phyloP scores from a whole-genome alignment of 2,888 invertebrate genomes.

The Conus canariensis region DNA sequence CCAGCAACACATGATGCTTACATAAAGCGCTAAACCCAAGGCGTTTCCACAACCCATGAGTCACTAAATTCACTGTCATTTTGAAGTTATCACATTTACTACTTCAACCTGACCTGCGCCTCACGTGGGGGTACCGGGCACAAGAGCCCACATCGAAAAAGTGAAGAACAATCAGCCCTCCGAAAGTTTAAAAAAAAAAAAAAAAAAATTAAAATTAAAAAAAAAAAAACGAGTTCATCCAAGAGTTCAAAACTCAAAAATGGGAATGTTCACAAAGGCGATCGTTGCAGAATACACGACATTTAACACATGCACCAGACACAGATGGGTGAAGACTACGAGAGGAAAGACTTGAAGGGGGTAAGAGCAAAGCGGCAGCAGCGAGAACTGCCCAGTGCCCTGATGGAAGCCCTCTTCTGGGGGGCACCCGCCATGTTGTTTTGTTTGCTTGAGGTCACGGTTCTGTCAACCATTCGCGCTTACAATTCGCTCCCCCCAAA shows the following conservation, averaged over 20 bases:
- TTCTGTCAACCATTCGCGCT: slow-evolving; percentile 43
- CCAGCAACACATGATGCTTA: background rate
- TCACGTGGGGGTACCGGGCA: slow-evolving; percentile 10
- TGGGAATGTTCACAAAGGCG: background rate
- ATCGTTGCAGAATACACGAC: background rate
- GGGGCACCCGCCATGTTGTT: slow-evolving; percentile 57
- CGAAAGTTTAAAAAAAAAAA: too few relatives aligned
- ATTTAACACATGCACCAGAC: background rate
- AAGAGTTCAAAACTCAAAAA: slow-evolving; percentile 26
- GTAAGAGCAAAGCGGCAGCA: slow-evolving; percentile 25
- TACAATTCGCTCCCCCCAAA: slow-evolving; percentile 40
- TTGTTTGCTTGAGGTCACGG: slow-evolving; percentile 54
- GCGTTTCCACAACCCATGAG: too few relatives aligned
- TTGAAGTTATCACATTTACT: background rate
- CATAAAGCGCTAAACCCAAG: too few relatives aligned
- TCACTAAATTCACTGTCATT: background rate
- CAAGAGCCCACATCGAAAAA: background rate
- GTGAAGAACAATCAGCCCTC: slow-evolving; percentile 28
- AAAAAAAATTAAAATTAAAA: too few relatives aligned
- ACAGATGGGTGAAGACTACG: background rate
- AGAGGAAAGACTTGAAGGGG: background rate
- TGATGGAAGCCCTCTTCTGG: slow-evolving; percentile 48
- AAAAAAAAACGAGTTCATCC: too few relatives aligned
- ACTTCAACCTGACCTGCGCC: background rate
- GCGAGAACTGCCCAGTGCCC: slow-evolving; percentile 44